Base-by-base conservation (phyloP, 2,113 vertebrate genomes). In the Gymnogyps californianus region DNA sequence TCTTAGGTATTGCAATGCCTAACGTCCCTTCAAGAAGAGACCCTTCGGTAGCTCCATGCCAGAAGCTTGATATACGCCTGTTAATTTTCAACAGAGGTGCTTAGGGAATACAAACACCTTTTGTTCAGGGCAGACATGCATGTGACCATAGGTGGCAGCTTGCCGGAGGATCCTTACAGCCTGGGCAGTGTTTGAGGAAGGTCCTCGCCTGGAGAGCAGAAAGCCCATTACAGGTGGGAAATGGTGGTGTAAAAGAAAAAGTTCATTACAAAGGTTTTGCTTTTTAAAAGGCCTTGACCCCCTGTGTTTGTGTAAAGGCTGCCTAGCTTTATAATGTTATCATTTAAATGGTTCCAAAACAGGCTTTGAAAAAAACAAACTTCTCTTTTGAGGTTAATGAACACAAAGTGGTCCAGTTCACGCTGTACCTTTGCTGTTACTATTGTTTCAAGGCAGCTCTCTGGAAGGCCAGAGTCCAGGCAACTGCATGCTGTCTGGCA, bases 361-460 rank as follows among this genome's bases (percentile, higher is more conserved):
- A 21, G 36, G 57, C 49, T 95, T 71, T 87, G 83, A 38, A 69
- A 90, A 77, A 89, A 81, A 11, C 19, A 54, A 8, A 13, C 54
- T 81, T 54, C 59, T 87, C 36, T 19, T 82, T 79, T 74, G 67
- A 78, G 75, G 71, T 92, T 91, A 96, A 97, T 92, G 88, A 66
- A 96, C 67, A 79, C 78, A 55, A 78, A 96, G 58, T 20, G 44
- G 79, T 49, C 47, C 83, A 61, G 96, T 71, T 95, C 80, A 70
- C 34, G 55, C 72, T 90, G 94, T 96, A 91, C 96, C 44, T 90
- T 87, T 59, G 71, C 58, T 83, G 80, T 12, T 70, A 11, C 94
- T 34, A 96, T 97, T 97, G 97, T 96, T 95, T 80, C 58, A n/a
- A 62, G 24, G 69, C 66, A 87, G 67, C 32, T 57, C 36, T 81